Evolutionary conservation across 2,888 invertebrate species (phyloP), one percentile per base, ranked within the genome.

Genomic region (Chymomyza caudatula): DNA sequence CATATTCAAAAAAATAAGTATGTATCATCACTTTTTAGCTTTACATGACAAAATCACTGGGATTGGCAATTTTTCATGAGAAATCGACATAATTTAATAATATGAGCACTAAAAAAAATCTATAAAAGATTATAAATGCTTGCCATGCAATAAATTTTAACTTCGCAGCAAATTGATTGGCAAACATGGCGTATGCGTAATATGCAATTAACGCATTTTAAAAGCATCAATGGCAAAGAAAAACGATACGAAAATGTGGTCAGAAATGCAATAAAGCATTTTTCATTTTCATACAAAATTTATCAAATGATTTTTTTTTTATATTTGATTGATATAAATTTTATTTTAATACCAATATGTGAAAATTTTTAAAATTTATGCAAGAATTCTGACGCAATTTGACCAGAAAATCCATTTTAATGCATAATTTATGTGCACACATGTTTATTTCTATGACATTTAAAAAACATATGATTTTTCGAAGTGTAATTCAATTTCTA

Each of bases 171-270:
- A n/a, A n/a, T n/a, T n/a, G n/a, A n/a, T n/a, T n/a, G 51, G 0
- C 19, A 17, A 5, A 51, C 51, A 20, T 51, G 51, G 51, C 51
- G 51, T 51, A 51, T 51, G 51, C 19, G 51, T 51, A 23, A 51
- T 51, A 20, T 51, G 47, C 43, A 15, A 47, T 11, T 47, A 13
- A 2, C 5, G 5, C 0, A 17, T 15, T 51, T 51, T 6, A 1
- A 20, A 20, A 20, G 51, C 13, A 6, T 20, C 22, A 22, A 51
- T n/a, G n/a, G n/a, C n/a, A n/a, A 22, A 22, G 44, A 44, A 4
- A n/a, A 44, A 6, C 47, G 15, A 2, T 17, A 3, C 0, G n/a
- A 47, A 47, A 17, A 17, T 37, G 29, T 37, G 29, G 8, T 37
- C 11, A 2, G 1, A 8, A 37, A 37, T 37, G 8, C 3, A 11